Percentiles rank a stretch among this genome's conserved stretches.
Conservation (phyloP, 2,888 invertebrate species). For the Proisotoma minuta region DNA sequence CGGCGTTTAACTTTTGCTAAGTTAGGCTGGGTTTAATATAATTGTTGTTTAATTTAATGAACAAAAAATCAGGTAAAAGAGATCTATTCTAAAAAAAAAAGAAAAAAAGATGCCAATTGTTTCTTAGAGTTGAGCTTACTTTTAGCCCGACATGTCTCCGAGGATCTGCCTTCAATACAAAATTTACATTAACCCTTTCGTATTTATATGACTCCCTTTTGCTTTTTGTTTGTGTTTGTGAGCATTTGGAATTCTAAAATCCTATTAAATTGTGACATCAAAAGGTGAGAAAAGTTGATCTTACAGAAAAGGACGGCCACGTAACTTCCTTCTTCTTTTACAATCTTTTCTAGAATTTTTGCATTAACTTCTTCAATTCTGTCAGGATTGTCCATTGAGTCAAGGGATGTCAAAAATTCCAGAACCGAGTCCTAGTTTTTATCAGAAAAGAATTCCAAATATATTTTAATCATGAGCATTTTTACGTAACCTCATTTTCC, state of each 20-base stretch:
- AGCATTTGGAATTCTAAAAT: no score
- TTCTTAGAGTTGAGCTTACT: slow-evolving; percentile 40
- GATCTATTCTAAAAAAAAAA: slow-evolving; percentile 1
- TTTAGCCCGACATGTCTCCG: slow-evolving; percentile 42
- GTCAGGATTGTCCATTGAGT: slow-evolving; percentile 91
- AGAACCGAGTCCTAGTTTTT: slow-evolving; percentile 66
- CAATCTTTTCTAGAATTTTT: slow-evolving; percentile 80
- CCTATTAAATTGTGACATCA: no score
- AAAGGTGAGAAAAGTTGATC: no score
- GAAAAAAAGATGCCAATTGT: not conserved
- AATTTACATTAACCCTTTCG: no score
- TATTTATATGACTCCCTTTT: no score
- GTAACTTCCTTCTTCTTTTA: slow-evolving; percentile 58
- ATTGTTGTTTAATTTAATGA: not conserved
- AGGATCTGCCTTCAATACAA: slow-evolving; percentile 35
- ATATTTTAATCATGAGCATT: not conserved
- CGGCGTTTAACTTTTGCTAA: no score
- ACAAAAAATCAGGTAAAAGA: slow-evolving; percentile 2
- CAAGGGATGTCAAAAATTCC: slow-evolving; percentile 87
- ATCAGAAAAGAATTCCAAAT: slow-evolving; percentile 32
- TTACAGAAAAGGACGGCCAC: slow-evolving; percentile 45
- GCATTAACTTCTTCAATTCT: slow-evolving; percentile 92
- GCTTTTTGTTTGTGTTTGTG: no score
- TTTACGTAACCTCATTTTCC: slow-evolving; percentile 25
- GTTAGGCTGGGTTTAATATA: not conserved